Evolutionary conservation across 2,888 invertebrate species (phyloP).

Genomic region (Philonicus albiceps): DNA sequence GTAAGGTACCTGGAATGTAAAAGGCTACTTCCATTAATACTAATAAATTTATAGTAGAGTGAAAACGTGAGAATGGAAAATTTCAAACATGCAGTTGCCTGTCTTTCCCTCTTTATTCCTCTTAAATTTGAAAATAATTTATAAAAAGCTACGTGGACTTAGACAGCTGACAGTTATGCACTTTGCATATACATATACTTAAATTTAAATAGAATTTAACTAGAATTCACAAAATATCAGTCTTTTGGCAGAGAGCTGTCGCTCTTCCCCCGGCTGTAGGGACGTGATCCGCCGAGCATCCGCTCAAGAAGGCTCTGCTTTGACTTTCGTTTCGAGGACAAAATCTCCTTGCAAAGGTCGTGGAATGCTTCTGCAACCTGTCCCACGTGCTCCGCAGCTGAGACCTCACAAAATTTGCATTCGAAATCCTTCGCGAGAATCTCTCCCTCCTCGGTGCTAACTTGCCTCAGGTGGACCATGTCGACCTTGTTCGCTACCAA

Average conservation of each 20-base stretch:
- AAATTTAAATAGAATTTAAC: background rate
- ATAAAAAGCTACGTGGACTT: background rate
- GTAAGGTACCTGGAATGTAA: too few relatives aligned
- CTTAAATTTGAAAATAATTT: background rate
- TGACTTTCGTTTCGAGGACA: slow-evolving; percentile 79
- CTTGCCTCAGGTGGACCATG: slow-evolving; percentile 89
- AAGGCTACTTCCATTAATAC: too few relatives aligned
- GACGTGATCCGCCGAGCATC: slow-evolving; percentile 80
- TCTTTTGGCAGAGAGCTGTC: slow-evolving; percentile 89
- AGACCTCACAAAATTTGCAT: slow-evolving; percentile 86
- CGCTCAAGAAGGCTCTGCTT: slow-evolving; percentile 85
- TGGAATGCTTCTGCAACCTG: slow-evolving; percentile 86
- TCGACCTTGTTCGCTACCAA: slow-evolving; percentile 91
- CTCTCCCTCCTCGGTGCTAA: slow-evolving; percentile 87
- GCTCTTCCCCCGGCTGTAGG: slow-evolving; percentile 86
- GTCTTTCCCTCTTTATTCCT: background rate
- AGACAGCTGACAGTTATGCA: background rate
- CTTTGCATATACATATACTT: background rate
- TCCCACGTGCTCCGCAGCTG: slow-evolving; percentile 86
- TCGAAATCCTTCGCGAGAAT: slow-evolving; percentile 88
- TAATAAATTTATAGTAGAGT: background rate
- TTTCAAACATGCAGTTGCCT: background rate
- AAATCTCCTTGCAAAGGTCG: slow-evolving; percentile 83
- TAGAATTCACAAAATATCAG: slow-evolving; percentile 58
- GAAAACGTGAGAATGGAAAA: background rate